Conservation (phyloP, 1,140 invertebrate genomes). For the Adelges cooleyi region DNA sequence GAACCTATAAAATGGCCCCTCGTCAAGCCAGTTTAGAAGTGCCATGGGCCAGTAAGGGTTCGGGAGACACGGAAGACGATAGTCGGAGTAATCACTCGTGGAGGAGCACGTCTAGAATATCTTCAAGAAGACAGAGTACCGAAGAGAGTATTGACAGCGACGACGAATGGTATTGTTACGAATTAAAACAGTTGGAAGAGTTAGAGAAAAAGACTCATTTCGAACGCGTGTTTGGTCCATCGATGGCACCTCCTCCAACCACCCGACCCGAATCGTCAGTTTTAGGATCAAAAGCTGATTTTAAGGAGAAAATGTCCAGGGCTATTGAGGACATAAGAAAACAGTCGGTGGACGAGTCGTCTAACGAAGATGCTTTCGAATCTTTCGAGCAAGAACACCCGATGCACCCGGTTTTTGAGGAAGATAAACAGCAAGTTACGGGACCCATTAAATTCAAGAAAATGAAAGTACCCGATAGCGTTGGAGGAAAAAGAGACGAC, state of each 20-base stretch:
- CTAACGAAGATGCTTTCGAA: conserved; percentile 36
- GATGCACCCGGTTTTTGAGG: conserved; percentile 7
- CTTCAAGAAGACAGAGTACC: conserved; percentile 75
- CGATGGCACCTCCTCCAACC: conserved; percentile 33
- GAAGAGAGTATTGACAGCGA: conserved; percentile 87
- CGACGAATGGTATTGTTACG: conserved; percentile 87
- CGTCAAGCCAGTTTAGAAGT: conserved; percentile 72
- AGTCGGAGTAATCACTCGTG: conserved; percentile 74
- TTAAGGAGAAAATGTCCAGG: conserved; percentile 35
- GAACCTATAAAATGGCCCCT: conserved; percentile 40
- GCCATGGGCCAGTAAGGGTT: conserved; percentile 48
- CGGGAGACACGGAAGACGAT: conserved; percentile 56
- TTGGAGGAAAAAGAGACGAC: background rate
- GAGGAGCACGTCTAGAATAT: conserved; percentile 71
- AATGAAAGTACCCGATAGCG: conserved; percentile 17
- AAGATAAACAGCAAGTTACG: conserved; percentile 13
- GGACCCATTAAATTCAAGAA: background rate
- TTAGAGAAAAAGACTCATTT: conserved; percentile 62
- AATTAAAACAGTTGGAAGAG: conserved; percentile 72
- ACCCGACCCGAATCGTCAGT: background rate
- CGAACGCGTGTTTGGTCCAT: conserved; percentile 45
- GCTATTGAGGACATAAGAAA: conserved; percentile 60
- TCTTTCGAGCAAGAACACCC: background rate
- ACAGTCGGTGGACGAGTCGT: conserved; percentile 61
- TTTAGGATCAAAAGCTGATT: conserved; percentile 33